Evolutionary conservation across 2,888 invertebrate genomes (phyloP), one percentile per base, ranked within the genome.

Genomic region (Polydrusus cervinus): DNA sequence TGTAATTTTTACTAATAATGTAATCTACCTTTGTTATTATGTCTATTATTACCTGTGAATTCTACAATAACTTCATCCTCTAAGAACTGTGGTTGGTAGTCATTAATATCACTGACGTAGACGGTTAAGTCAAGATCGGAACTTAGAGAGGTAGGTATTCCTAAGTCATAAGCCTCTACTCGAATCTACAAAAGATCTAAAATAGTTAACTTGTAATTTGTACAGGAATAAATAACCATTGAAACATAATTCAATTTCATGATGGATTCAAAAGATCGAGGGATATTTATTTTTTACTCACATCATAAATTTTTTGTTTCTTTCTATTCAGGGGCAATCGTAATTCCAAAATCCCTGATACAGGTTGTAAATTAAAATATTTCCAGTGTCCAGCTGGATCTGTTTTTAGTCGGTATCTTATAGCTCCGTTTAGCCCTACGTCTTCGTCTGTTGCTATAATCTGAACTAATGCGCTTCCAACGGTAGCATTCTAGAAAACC

Each of bases 81-180:
- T 34, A 94, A 89, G 87, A 97, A 97, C 79, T 96, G 93, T 0
- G 97, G 97, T 73, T 95, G 93, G 85, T 95, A 96, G 84, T 95
- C 96, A 86, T 97, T 96, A 0, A 97, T 93, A 85, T 96, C 96
- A 74, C 94, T 92, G 0, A 97, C 93, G 84, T 96, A 96, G 79
- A 97, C 92, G 3, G 94, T 95, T 0, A 97, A 87, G 87, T 97
- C 97, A 51, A 97, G 88, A 86, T 96, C 97, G 0, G 95, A 93
- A 81, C 95, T 95, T 3, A 97, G 87, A 0, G 96, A 93, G 0
- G 96, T 96, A 0, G 97, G 97, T 0, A 93, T 89, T 0, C 97
- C 97, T 69, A 96, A 90, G 87, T 97, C 97, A 84, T 93, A 95
- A 0, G 97, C 97, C 89, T 97, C 96, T 55, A 97, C 93, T 80